Conservation (phyloP, 1,140 invertebrate genomes). For the Drosophila tsacasi region DNA sequence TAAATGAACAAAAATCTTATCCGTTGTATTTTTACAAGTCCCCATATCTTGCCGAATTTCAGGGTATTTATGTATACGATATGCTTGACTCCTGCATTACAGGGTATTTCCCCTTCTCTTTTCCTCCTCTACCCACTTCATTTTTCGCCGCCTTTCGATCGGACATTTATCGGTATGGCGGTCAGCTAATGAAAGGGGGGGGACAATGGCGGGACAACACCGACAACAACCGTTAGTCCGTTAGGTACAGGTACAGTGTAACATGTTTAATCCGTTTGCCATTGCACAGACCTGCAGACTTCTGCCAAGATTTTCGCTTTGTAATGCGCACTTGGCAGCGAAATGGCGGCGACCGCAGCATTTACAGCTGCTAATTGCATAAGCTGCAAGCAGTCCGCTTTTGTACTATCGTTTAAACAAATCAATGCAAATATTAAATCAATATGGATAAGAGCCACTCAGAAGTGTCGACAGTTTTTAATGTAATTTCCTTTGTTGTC, state of each 20-base stretch:
- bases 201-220: conserved; percentile 1
- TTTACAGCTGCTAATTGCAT: conserved; percentile 37
- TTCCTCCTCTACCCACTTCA: neutral
- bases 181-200: neutral
- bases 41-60: too few relatives aligned
- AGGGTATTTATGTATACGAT: neutral
- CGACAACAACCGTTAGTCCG: conserved; percentile 29
- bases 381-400: conserved; percentile 25
- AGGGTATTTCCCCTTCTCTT: neutral
- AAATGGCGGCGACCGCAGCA: conserved; percentile 14
- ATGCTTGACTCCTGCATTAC: neutral
- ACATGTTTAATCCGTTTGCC: conserved; percentile 1
- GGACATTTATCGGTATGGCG: neutral
- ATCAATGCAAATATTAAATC: conserved; percentile 55
- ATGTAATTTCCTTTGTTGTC: conserved; percentile 68
- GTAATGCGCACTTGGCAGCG: conserved; percentile 41
- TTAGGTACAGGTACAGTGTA: conserved; percentile 18
- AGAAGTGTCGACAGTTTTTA: conserved; percentile 35
- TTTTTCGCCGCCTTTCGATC: conserved; percentile 1
- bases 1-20: too few relatives aligned
- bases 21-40: too few relatives aligned
- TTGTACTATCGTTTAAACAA: conserved; percentile 39
- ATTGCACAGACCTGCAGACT: conserved; percentile 5
- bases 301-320: conserved; percentile 29
- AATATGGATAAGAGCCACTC: conserved; percentile 37